phyloP scores from a whole-genome alignment of 2,888 invertebrate species.

The Prenolepis imparis region DNA sequence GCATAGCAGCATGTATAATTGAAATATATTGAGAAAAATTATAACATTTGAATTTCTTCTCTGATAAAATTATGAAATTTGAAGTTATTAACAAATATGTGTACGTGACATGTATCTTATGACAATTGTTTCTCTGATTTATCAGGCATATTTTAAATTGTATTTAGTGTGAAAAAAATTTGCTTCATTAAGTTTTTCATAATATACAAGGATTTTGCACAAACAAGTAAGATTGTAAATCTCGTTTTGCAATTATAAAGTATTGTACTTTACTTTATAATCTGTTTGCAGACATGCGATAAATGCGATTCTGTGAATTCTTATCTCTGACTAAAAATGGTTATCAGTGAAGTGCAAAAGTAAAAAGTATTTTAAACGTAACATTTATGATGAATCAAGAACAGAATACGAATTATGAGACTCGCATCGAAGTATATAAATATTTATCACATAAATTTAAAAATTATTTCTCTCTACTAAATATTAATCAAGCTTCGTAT shows the following conservation, averaged over 20 bases:
- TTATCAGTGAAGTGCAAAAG: slow-evolving; percentile 33
- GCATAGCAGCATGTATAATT: not conserved
- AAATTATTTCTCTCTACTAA: not conserved
- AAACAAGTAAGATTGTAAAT: not conserved
- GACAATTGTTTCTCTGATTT: slow-evolving; percentile 5
- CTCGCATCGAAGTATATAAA: slow-evolving; percentile 63
- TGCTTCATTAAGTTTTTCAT: not conserved
- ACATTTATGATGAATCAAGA: slow-evolving; percentile 53
- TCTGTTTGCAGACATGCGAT: slow-evolving; percentile 9
- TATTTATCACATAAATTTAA: not conserved
- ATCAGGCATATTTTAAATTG: slow-evolving; percentile 24
- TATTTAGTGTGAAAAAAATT: not conserved
- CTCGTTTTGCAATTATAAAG: not conserved
- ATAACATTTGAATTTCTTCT: not conserved
- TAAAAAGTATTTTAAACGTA: not conserved
- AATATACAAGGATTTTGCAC: not conserved
- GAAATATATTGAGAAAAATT: not conserved
- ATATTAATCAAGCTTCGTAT: not conserved
- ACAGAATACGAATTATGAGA: slow-evolving; percentile 18
- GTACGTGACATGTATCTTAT: not conserved
- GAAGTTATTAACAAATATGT: slow-evolving; percentile 30
- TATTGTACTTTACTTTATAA: not conserved
- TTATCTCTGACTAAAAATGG: slow-evolving; percentile 33
- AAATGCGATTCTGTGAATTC: slow-evolving; percentile 13
- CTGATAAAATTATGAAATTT: slow-evolving; percentile 1